Base-by-base conservation (phyloP, 2,888 invertebrate species). In the Beris chalybata region DNA sequence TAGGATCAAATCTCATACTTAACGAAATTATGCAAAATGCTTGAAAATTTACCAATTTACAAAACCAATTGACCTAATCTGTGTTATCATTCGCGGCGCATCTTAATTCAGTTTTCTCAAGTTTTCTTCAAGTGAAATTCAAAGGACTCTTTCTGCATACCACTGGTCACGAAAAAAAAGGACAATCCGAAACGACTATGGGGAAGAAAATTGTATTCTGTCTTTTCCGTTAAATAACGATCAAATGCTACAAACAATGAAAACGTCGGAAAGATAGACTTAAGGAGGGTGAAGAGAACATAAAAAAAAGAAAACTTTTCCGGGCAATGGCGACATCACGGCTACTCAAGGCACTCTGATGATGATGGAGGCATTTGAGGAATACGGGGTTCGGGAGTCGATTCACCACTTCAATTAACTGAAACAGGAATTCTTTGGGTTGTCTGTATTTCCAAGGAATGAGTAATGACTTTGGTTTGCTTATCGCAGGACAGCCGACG, bases 51-150 rank as follows among this genome's bases (percentile, higher is more conserved):
- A 6, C 22, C 38, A 50, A 52, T 52, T 61, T 52, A 47, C 29
- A 15, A 38, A 52, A 38, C 61, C 52, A 61, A 52, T 61, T 52
- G 32, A 22, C 61, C 61, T 61, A 52, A 52, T 61, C 52, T 61
- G 9, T 22, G 38, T 22, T 15, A 56, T 56, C 38, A 38, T 56
- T 38, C 22, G n/a, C 13, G 11, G n/a, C 13, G 11, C 15, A 56
- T 13, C 38, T 43, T 56, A 43, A 43, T 56, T 38, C 38, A 4
- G 38, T 56, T 43, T 32, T 56, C 6, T 5, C 13, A 15, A 6
- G n/a, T 38, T 55, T 11, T 56, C 7, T 50, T 48, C 48, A 6
- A 6, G 9, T 12, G 13, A 48, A 48, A 6, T 54, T 29, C 29
- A 31, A 54, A 22, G 52, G 29, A 5, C 12, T 54, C n/a, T 31